Evolutionary conservation across 2,888 invertebrate species (phyloP).

Genomic region (Slavum lentiscoides): DNA sequence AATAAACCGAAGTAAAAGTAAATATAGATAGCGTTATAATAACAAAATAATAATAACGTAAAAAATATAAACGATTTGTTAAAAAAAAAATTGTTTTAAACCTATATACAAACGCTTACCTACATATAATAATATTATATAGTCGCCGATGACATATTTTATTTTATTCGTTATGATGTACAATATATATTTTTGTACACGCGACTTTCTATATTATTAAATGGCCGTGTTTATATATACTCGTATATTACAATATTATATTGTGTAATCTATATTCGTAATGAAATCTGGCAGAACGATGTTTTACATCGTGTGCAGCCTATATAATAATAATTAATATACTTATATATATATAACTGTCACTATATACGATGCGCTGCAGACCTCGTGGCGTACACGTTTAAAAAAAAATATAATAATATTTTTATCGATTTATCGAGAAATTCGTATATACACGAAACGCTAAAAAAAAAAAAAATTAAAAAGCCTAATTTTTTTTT

Average conservation of each 20-base stretch:
- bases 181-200: constrained; percentile 7
- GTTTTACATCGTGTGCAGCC: constrained; percentile 13
- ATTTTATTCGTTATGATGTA: neutral
- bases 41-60: neutral
- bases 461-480: constrained; percentile 5
- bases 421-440: neutral
- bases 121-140: neutral
- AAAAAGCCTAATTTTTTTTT: neutral
- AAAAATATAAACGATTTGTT: constrained; percentile 4
- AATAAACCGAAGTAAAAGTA: constrained; percentile 45
- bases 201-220: constrained; percentile 38
- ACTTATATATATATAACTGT: neutral
- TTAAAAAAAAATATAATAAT: constrained; percentile 8
- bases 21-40: neutral
- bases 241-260: neutral
- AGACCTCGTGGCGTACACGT: neutral
- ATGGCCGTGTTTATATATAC: constrained; percentile 4
- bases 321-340: neutral
- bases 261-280: constrained; percentile 33
- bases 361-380: no score
- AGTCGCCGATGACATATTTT: constrained; percentile 24
- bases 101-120: neutral
- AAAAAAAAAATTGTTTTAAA: constrained; percentile 1
- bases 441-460: neutral
- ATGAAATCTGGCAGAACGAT: constrained; percentile 19